Conservation (phyloP, 2,888 invertebrate genomes). For the Perizoma flavofasciatum region DNA sequence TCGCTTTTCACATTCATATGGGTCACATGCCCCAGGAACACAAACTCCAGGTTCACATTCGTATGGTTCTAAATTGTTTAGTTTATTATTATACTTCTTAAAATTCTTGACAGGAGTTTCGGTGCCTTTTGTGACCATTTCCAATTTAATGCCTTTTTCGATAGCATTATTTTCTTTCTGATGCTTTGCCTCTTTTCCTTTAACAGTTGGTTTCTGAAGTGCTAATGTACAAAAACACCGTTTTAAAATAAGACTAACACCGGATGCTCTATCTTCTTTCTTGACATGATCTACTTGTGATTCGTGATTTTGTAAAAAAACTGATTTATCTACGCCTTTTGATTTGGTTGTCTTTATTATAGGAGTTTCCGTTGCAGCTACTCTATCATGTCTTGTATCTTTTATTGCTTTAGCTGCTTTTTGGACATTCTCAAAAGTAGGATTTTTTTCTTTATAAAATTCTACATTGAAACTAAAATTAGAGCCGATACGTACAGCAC, state of each 20-base stretch:
- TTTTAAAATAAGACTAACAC: conserved; percentile 20
- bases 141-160: conserved; percentile 10
- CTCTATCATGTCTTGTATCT: conserved; percentile 2
- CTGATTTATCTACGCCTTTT: conserved; percentile 13
- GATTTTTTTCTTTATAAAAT: conserved; percentile 35
- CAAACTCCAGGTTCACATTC: conserved; percentile 52
- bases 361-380: conserved; percentile 3
- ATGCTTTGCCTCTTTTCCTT: conserved; percentile 1
- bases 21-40: conserved; percentile 49
- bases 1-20: conserved; percentile 45
- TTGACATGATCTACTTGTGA: conserved; percentile 18
- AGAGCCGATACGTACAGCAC: conserved; percentile 21
- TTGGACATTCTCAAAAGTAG: conserved; percentile 27
- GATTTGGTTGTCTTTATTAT: background rate
- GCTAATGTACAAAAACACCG: conserved; percentile 30
- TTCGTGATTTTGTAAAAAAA: conserved; percentile 10
- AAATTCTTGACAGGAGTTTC: conserved; percentile 10
- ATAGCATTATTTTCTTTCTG: conserved; percentile 33
- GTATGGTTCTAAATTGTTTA: conserved; percentile 39
- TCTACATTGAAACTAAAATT: conserved; percentile 19
- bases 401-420: conserved; percentile 18
- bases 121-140: conserved; percentile 7
- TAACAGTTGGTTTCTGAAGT: conserved; percentile 23
- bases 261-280: conserved; percentile 18
- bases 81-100: conserved; percentile 3